phyloP scores from a whole-genome alignment of 2,797 vertebrate genomes.

The Sarcophilus harrisii region DNA sequence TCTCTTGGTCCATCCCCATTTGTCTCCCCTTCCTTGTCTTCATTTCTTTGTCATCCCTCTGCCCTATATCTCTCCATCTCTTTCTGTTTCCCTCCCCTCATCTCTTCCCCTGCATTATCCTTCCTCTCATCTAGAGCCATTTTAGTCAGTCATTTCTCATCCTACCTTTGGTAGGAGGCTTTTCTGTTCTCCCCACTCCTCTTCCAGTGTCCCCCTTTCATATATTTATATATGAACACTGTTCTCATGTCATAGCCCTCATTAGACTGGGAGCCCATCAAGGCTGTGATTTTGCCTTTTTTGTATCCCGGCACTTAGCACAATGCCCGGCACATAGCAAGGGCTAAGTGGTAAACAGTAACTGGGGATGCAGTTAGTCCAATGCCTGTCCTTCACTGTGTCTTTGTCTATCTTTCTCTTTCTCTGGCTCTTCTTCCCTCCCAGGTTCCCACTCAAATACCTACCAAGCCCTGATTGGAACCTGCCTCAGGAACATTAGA shows the following conservation, averaged over 20 bases:
- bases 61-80: background rate
- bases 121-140: background rate
- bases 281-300: background rate
- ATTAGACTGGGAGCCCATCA: background rate
- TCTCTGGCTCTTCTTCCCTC: background rate
- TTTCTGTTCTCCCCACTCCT: background rate
- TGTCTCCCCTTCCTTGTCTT: background rate
- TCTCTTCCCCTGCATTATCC: background rate
- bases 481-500: background rate
- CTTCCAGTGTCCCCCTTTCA: background rate
- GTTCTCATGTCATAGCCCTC: no score
- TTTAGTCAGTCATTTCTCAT: background rate
- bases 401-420: background rate
- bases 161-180: background rate
- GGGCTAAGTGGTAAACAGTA: background rate
- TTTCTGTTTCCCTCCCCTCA: background rate
- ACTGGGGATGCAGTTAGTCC: background rate
- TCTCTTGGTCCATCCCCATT: background rate
- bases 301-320: background rate
- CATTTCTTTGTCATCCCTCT: background rate
- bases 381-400: background rate
- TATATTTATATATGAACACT: background rate
- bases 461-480: conserved; percentile 1
- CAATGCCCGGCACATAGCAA: background rate
- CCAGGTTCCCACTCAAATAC: background rate